Base-by-base conservation (phyloP, 2,888 invertebrate genomes). In the Lasius platythorax region DNA sequence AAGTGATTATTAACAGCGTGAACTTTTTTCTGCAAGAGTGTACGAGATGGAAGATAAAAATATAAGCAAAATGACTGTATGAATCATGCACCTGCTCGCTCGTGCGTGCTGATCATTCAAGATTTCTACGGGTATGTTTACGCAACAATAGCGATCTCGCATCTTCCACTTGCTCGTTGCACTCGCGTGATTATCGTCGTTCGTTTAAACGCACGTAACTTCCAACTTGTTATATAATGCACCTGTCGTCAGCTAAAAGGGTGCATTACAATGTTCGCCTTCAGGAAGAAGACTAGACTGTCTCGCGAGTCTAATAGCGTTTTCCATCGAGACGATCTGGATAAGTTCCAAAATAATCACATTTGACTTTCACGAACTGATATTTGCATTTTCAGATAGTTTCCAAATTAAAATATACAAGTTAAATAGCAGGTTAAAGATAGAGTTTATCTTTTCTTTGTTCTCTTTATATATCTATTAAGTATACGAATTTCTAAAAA, bases 81-180 rank as follows among this genome's bases (percentile, higher is more conserved):
- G 79, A 81, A 46, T 79, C 79, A 79, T 37, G 37, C 70, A 79
- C 79, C 79, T 79, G 56, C 8, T 50, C 33, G 66, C 18, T 53
- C 53, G 15, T 43, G 37, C 61, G 46, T 50, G 40, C 30, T 40
- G 73, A 73, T 81, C 28, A 53, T 73, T 46, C 5, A 37, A 73
- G 37, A 79, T 79, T 79, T 79, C 46, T 73, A 61, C 33, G 61
- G 58, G 58, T 43, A n/a, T 30, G 46, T 63, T 61, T 81, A 81
- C 33, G 61, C 23, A 73, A 81, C 73, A 73, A 79, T 46, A 28
- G 46, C 79, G 46, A 61, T 23, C 28, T 73, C 46, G 46, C 61
- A 28, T 79, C 78, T 58, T 23, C 30, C 78, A 43, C 30, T 68
- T 30, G 68, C 68, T 68, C 68, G 30, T 50, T 50, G 68, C 68